Conservation (phyloP, 2,113 vertebrate species). For the Nesoenas mayeri region DNA sequence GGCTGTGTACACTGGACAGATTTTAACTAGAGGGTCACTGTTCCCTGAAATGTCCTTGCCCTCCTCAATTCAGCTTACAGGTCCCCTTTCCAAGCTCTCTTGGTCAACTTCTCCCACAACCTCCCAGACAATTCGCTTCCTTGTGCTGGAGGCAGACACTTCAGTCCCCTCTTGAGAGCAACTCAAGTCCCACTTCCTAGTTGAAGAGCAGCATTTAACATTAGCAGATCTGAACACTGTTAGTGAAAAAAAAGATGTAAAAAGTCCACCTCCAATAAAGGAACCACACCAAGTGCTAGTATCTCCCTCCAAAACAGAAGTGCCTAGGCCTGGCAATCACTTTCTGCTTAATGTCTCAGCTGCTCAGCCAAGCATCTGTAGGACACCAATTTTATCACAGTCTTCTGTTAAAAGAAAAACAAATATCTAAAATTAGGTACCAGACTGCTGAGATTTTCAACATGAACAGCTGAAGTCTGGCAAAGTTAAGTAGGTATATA, state of each 20-base stretch:
- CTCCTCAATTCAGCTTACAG: background rate
- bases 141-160: background rate
- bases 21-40: background rate
- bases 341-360: background rate
- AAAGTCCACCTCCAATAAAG: background rate
- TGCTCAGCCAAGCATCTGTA: background rate
- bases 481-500: background rate
- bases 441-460: background rate
- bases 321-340: background rate
- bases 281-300: background rate
- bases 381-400: background rate
- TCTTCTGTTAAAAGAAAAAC: background rate
- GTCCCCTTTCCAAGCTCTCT: background rate
- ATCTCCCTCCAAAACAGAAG: background rate
- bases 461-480: background rate
- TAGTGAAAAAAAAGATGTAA: background rate
- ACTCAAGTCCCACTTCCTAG: background rate
- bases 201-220: background rate
- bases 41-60: background rate
- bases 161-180: background rate
- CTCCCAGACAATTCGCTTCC: background rate
- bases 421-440: background rate
- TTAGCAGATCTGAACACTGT: background rate
- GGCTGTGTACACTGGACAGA: background rate
- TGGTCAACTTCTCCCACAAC: background rate